phyloP scores from a whole-genome alignment of 2,888 invertebrate genomes.

The Tolmerus cingulatus region DNA sequence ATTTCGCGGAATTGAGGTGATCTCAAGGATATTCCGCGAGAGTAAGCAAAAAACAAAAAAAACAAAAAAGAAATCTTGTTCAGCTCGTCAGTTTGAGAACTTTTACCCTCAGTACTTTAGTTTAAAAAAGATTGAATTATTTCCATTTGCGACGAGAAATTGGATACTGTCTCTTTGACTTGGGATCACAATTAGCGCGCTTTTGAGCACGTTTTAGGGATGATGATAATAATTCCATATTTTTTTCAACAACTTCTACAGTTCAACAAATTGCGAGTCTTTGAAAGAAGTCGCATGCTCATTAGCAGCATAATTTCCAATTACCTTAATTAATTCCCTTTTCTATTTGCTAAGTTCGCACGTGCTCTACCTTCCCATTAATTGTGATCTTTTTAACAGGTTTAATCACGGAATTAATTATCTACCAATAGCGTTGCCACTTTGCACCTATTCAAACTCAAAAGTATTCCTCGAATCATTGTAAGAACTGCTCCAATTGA shows the following conservation, averaged over 20 bases:
- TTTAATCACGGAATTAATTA: neutral
- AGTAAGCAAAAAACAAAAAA: neutral
- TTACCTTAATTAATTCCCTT: neutral
- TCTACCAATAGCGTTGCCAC: neutral
- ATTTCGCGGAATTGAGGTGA: neutral
- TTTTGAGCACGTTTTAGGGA: neutral
- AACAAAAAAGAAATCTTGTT: neutral
- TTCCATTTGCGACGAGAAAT: neutral
- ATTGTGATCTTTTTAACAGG: neutral
- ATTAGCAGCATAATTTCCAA: neutral
- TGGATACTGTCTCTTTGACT: neutral
- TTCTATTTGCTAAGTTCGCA: neutral
- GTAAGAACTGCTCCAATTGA: neutral
- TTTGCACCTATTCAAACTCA: neutral
- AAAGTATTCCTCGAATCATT: neutral
- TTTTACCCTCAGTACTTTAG: neutral
- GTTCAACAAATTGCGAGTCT: neutral
- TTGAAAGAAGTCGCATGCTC: neutral
- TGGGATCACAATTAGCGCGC: neutral
- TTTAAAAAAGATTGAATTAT: neutral
- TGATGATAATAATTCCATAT: neutral
- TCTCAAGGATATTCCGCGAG: neutral
- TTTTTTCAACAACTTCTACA: neutral
- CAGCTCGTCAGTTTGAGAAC: neutral
- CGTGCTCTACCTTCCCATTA: neutral